A percentile compares a stretch with the other conserved stretches of the same genome.
These are phyloP conservation scores for Drosophila ananassae DNA, from an alignment of 1,140 invertebrate species.

Conservation along the genomic window DNA sequence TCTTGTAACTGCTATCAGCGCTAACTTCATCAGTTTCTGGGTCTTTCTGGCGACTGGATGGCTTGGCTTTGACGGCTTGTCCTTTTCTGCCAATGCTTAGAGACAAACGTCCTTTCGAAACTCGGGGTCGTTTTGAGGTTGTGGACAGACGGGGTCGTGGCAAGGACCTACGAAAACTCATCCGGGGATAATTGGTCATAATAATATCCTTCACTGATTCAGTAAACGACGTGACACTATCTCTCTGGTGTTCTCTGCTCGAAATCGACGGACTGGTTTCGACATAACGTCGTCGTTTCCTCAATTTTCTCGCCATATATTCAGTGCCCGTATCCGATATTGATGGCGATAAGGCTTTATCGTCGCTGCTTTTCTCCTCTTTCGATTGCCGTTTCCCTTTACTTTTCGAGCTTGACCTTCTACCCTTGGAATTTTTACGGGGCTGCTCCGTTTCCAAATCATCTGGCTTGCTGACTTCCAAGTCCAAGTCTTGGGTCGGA, in stretches of 20 bases:
- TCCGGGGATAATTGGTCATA: background rate
- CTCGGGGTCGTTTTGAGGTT: background rate
- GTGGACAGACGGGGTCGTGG: background rate
- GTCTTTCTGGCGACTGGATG: background rate
- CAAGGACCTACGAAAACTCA: background rate
- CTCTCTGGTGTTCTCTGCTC: background rate
- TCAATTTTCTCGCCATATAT: background rate
- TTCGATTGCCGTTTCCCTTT: no score
- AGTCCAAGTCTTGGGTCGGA: no score
- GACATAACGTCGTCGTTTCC: background rate
- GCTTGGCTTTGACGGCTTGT: background rate
- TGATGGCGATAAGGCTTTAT: background rate
- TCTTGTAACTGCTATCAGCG: background rate
- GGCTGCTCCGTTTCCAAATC: no score
- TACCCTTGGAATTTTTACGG: no score
- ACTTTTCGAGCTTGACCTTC: no score
- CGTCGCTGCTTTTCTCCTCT: no score
- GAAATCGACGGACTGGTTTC: background rate
- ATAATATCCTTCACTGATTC: background rate
- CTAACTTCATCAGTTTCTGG: background rate
- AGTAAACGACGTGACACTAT: background rate
- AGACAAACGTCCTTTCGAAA: background rate
- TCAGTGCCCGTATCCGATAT: background rate
- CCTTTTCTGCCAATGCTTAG: no score
- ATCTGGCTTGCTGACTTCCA: no score